These are phyloP conservation scores for Antrozous pallidus DNA, from an alignment of 2,797 vertebrate species.

Conservation along the genomic window DNA sequence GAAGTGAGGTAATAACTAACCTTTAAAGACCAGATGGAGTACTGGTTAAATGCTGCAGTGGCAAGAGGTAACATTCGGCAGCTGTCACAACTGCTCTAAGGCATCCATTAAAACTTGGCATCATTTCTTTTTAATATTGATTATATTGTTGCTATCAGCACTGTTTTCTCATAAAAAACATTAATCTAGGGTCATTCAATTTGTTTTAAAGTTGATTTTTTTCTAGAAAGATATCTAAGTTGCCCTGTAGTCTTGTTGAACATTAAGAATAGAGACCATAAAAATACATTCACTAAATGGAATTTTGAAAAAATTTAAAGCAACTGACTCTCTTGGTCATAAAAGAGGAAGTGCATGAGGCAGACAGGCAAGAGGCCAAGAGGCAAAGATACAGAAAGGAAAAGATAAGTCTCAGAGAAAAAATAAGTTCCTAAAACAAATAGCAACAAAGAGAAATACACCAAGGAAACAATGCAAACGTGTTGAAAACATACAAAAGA, in stretches of 20 bases:
- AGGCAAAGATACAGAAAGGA: background rate
- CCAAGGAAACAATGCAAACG: background rate
- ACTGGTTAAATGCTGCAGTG: background rate
- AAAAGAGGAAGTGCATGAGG: background rate
- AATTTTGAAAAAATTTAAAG: background rate
- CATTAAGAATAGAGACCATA: background rate
- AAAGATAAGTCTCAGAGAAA: background rate
- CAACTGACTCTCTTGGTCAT: background rate
- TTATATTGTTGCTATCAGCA: background rate
- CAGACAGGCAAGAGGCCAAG: background rate
- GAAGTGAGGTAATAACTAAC: background rate
- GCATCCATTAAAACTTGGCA: background rate
- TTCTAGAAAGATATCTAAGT: constrained; percentile 10
- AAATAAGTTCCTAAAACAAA: background rate
- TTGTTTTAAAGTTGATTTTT: background rate
- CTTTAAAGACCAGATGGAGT: background rate
- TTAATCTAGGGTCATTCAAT: background rate
- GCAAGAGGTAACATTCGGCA: background rate
- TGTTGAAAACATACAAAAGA: background rate
- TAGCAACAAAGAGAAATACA: background rate
- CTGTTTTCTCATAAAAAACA: background rate
- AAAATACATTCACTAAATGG: background rate
- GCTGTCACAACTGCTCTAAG: background rate
- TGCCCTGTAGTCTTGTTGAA: background rate
- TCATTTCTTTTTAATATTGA: background rate